Percentiles rank a stretch among this genome's conserved stretches.
phyloP scores from a whole-genome alignment of 2,797 vertebrate genomes.

The Serranus cabrilla region DNA sequence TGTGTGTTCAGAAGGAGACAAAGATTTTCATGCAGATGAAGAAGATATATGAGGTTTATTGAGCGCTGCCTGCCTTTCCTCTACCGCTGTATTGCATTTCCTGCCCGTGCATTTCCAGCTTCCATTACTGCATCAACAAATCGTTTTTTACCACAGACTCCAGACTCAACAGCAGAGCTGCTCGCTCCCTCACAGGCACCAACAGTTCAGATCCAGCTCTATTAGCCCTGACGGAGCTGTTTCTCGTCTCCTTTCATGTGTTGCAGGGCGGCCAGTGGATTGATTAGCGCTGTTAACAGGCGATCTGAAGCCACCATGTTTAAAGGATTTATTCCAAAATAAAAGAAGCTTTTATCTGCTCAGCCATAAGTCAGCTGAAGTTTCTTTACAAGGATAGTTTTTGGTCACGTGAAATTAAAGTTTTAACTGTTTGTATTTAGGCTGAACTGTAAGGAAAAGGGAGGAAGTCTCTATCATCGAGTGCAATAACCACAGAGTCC shows the following conservation, averaged over 20 bases:
- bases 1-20: neutral
- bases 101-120: conserved; percentile 22
- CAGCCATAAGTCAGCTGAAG: neutral
- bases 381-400: neutral
- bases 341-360: neutral
- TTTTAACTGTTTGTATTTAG: neutral
- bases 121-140: conserved; percentile 31
- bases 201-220: conserved; percentile 5
- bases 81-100: conserved; percentile 5
- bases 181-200: neutral
- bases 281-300: conserved; percentile 17
- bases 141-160: conserved; percentile 26
- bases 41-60: conserved; percentile 15
- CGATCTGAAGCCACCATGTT: conserved; percentile 9
- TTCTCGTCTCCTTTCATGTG: conserved; percentile 11
- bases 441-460: neutral
- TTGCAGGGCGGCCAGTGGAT: neutral
- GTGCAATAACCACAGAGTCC: neutral
- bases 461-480: neutral
- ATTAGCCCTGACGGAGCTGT: conserved; percentile 19
- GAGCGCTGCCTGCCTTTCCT: neutral
- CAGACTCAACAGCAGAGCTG: conserved; percentile 28
- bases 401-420: neutral
- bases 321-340: neutral
- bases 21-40: neutral